Percentiles rank a stretch among this genome's conserved stretches.
These are phyloP conservation scores for Odontothrips loti DNA, from an alignment of 2,888 invertebrate genomes.

Conservation along the genomic window DNA sequence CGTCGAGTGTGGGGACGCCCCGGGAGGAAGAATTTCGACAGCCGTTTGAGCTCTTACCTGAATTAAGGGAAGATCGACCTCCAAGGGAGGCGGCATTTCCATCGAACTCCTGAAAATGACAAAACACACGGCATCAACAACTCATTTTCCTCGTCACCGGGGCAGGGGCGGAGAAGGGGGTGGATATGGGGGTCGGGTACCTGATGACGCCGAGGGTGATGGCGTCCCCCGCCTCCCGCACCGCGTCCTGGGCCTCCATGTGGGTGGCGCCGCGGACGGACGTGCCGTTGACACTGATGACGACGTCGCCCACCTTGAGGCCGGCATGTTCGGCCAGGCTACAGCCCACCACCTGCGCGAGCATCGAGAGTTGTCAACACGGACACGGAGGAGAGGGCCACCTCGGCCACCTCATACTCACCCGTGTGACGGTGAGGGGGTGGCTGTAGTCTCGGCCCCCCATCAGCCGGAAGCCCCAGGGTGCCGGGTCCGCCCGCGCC, in stretches of 20 bases:
- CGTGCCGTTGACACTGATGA: constrained; percentile 70
- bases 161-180: too few species aligned
- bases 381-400: too few species aligned
- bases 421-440: constrained; percentile 71
- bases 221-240: constrained; percentile 65
- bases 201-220: constrained; percentile 67
- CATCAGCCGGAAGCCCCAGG: constrained; percentile 74
- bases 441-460: constrained; percentile 70
- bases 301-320: constrained; percentile 75
- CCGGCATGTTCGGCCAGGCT: constrained; percentile 80
- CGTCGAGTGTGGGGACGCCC: not conserved
- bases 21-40: too few species aligned
- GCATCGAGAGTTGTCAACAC: too few species aligned
- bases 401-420: constrained; percentile 46
- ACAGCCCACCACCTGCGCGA: constrained; percentile 66
- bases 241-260: constrained; percentile 69
- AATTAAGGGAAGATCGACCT: not conserved
- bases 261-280: constrained; percentile 66
- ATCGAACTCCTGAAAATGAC: not conserved
- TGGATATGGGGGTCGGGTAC: too few species aligned
- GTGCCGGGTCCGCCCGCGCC: constrained; percentile 53
- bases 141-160: too few species aligned
- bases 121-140: too few species aligned
- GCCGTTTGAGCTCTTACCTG: not conserved
- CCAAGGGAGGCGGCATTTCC: constrained; percentile 15